Evolutionary conservation across 2,888 invertebrate species (phyloP), one percentile per base, ranked within the genome.

Genomic region (Strigamia crassipes): DNA sequence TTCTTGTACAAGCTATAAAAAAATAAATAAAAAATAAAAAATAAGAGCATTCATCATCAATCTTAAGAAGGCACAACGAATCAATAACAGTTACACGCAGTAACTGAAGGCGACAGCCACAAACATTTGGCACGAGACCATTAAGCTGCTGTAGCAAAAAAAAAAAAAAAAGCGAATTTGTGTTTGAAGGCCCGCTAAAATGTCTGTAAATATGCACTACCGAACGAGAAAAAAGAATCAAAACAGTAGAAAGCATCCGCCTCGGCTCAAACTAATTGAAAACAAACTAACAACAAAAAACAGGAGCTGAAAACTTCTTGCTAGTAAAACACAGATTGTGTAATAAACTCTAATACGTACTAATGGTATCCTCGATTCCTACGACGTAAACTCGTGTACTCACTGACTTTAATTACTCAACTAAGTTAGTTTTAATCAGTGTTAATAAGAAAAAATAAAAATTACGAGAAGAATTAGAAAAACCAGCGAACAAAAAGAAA

Each of bases 81-180:
- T 73, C 73, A 73, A 73, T 73, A 73, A 31, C 73, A 73, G 73
- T 27, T 15, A 73, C 73, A 73, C 73, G 23, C 73, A 27, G 4
- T 31, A 73, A 31, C n/a, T 73, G 27, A 31, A 73, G n/a, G 15
- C 27, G 31, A 73, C 73, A 73, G 73, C 31, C 27, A 31, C 73
- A 73, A 73, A 73, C 73, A 73, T 56, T 56, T 56, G 56, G 56
- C 56, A 56, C 56, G 18, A 56, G n/a, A 56, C 56, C 56, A 56
- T 56, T 56, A 51, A n/a, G 51, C 56, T 18, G 56, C 9, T 18
- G 18, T 15, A n/a, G 56, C 3, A 18, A 1, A 56, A 5, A n/a
- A n/a, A n/a, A 46, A 46, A 41, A 46, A 46, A 46, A 46, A 46
- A n/a, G 2, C 18, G 18, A 18, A 56, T 18, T 51, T n/a, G 15